Evolutionary conservation across 1,140 invertebrate species (phyloP).

Genomic region (Halesus radiatus): DNA sequence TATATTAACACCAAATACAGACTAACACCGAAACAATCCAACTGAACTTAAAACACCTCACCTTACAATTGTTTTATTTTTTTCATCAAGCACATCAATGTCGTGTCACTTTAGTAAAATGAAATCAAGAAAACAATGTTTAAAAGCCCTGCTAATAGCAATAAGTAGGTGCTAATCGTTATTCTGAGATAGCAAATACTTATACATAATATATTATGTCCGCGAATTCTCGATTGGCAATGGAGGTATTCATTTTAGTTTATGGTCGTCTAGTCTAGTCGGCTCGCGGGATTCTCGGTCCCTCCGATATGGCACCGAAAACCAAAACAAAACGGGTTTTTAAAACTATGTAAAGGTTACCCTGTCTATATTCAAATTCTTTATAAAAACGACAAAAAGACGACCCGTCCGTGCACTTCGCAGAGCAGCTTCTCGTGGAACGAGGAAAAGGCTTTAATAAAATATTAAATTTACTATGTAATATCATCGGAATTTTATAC

Average conservation of each 20-base stretch:
- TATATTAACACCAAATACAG: too few relatives aligned
- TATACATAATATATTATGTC: not conserved
- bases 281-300: not conserved
- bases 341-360: not conserved
- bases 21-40: too few relatives aligned
- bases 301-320: not conserved
- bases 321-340: constrained; percentile 12
- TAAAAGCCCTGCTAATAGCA: too few relatives aligned
- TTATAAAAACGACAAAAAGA: constrained; percentile 10
- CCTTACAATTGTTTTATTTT: too few relatives aligned
- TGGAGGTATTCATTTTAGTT: not conserved
- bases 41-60: too few relatives aligned
- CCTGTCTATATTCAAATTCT: not conserved
- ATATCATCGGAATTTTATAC: too few relatives aligned
- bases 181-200: too few relatives aligned
- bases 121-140: too few relatives aligned
- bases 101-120: too few relatives aligned
- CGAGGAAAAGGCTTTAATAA: not conserved
- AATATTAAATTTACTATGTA: too few relatives aligned
- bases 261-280: not conserved
- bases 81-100: too few relatives aligned
- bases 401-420: not conserved
- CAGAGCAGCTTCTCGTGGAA: not conserved
- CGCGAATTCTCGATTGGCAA: not conserved
- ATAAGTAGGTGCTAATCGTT: too few relatives aligned